Base-by-base conservation (phyloP, 2,797 vertebrate genomes). In the Babyrousa celebensis region DNA sequence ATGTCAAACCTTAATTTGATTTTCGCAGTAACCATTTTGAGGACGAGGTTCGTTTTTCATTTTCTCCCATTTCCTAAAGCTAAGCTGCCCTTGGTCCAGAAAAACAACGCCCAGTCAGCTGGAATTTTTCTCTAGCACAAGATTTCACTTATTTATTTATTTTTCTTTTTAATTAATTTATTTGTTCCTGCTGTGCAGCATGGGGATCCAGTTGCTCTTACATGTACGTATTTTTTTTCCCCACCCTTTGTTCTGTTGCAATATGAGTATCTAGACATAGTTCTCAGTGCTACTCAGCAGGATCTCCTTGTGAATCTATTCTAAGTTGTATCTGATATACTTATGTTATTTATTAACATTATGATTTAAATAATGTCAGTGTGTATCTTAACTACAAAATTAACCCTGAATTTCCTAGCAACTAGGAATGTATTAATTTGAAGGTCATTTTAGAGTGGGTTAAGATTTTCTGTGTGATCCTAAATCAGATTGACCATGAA, bases 341-440 rank as follows among this genome's bases (percentile, higher is more conserved):
- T 74, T 4, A 3, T 9, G 10, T 63, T 96, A 84, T 88, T 98
- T 96, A 78, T 97, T 79, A 96, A 88, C 27, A 62, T 83, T 96
- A 77, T 56, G 89, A 94, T 88, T 92, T 25, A 36, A 95, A 85
- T 75, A 79, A 32, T 3, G 2, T 95, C 79, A 83, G 60, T 29
- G 32, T 94, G 94, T 95, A 94, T 96, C 97, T 97, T 20, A 88
- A 96, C 54, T 94, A 96, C 60, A 95, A 56, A 68, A 91, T 97
- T 97, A 97, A 98, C 40, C 20, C 5, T 78, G 62, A 71, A 40
- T 63, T 11, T 97, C 96, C 91, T 78, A 96, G 97, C 96, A 97
- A 71, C 63, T 94, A 87, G 83, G 91, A 96, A 96, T 96, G 96
- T 94, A 96, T 97, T 98, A 83, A 90, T 97, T 95, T 97, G 83